Percentiles rank a stretch among this genome's conserved stretches.
phyloP scores from a whole-genome alignment of 2,888 invertebrate species.

The Trissolcus japonicus region DNA sequence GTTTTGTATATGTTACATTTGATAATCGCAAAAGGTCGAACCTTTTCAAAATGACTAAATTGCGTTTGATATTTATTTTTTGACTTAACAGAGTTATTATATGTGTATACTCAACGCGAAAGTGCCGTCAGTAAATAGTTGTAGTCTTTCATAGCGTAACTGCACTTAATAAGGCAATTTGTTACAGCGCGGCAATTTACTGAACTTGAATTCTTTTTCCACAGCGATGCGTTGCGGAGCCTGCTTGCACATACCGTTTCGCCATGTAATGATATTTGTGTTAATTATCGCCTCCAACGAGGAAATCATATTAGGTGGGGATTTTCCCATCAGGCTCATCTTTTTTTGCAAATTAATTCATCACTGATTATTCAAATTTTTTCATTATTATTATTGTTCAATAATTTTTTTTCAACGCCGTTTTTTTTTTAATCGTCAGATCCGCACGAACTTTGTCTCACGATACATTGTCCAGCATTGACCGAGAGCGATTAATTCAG shows the following conservation, averaged over 20 bases:
- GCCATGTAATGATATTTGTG: constrained; percentile 27
- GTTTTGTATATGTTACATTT: background rate
- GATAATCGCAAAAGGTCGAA: constrained; percentile 12
- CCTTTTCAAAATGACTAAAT: constrained; percentile 29
- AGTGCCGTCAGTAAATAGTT: constrained; percentile 49
- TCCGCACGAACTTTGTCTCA: background rate
- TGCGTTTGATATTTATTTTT: constrained; percentile 42
- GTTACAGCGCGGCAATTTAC: constrained; percentile 39
- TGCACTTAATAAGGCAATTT: constrained; percentile 53
- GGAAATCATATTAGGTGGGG: constrained; percentile 30
- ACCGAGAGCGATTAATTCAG: constrained; percentile 26
- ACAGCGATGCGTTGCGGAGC: background rate
- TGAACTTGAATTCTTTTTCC: constrained; percentile 42
- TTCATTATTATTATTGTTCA: no score
- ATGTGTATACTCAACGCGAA: constrained; percentile 43
- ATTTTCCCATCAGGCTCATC: constrained; percentile 11
- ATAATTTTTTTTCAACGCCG: no score
- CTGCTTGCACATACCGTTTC: constrained; percentile 11
- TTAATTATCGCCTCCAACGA: constrained; percentile 31
- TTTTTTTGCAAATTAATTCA: constrained; percentile 18
- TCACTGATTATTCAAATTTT: constrained; percentile 22
- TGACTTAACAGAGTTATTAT: constrained; percentile 49
- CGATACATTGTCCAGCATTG: constrained; percentile 18
- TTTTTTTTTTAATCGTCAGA: constrained; percentile 9
- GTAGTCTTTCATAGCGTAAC: constrained; percentile 38